Base-by-base conservation (phyloP, 2,888 invertebrate genomes). In the Psylliodes chrysocephalus region DNA sequence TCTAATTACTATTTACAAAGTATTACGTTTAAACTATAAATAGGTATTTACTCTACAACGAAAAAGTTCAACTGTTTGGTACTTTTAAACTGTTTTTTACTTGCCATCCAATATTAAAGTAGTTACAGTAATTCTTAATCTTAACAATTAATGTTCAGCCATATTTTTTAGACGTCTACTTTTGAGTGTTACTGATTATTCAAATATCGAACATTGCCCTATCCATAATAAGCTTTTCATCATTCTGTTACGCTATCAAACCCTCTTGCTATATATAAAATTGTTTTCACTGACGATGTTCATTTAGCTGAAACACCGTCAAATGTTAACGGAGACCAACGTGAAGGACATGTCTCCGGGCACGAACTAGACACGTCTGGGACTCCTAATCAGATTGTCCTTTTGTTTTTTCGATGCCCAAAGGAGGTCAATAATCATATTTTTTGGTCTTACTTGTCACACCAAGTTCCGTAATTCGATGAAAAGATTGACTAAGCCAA, bases 401-500 rank as follows among this genome's bases (percentile, higher is more conserved):
- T 51, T 69, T 74, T 71, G 69, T 72, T 72, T 74, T 55, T 73
- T 74, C 68, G 64, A 66, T 64, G 69, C 65, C 69, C 69, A 61
- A 70, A 79, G 80, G 79, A 79, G 80, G 80, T 81, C 81, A 81
- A 75, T 81, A 80, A 81, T 80, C 77, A 73, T 71, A 78, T 80
- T 78, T 74, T 66, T 68, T 70, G 71, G 64, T 73, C 78, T 77
- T 77, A 72, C 76, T 79, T 79, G 80, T 80, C 79, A 79, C 78
- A 76, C 73, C 65, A 56, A 44, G 54, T 68, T 66, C 28, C 63
- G 60, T 77, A 77, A 77, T 77, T 71, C 71, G 73, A 77, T 76
- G 77, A 75, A 66, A 67, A 71, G 70, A 75, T 73, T 72, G 74
- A 72, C 74, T 75, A 75, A 73, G 68, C 54, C 63, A 64, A 70